Base-by-base conservation (phyloP, 2,888 invertebrate genomes). In the Agriopis aurantiaria region DNA sequence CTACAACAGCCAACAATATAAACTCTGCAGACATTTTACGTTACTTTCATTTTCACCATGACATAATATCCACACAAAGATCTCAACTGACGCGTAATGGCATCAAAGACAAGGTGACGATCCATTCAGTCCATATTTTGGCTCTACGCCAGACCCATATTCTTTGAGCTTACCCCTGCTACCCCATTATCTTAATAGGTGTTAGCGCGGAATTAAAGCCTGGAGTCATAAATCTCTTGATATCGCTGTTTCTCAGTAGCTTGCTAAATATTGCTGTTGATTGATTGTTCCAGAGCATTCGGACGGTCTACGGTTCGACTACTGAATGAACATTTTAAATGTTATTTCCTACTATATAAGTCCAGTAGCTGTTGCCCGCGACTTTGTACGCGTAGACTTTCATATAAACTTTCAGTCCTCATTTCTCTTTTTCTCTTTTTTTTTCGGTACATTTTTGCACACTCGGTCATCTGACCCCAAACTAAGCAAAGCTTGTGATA, bases 81-180 rank as follows among this genome's bases (percentile, higher is more conserved):
- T 17, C n/a, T 81, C 78, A 78, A 75, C 79, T 79, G 78, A 79
- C 73, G 74, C 75, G 71, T 72, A 78, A 77, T 78, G 77, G 76
- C 73, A 77, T 80, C 78, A 82, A 77, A 82, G 78, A 80, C 80
- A 82, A 82, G 80, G 82, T 83, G 81, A 75, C 82, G 80, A 82
- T 81, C 55, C 81, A 78, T 76, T 79, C 75, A 78, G 78, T 80
- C 75, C 80, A 77, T 78, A 80, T 71, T 76, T 81, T 89, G 90
- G 89, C 89, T 79, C 68, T 60, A 64, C 75, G 89, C 89, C 89
- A 88, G 86, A 80, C 81, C 82, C 73, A 82, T 84, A 87, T 89
- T 89, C 87, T 89, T 88, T 85, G 82, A 83, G 84, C 84, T 84
- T 83, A 85, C 89, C 89, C 90, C 83, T 61, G 85, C 85, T 85